Percentiles rank a stretch among this genome's conserved stretches.
Evolutionary conservation across 1,140 invertebrate genomes (phyloP).

Genomic region (Tenebrio molitor): DNA sequence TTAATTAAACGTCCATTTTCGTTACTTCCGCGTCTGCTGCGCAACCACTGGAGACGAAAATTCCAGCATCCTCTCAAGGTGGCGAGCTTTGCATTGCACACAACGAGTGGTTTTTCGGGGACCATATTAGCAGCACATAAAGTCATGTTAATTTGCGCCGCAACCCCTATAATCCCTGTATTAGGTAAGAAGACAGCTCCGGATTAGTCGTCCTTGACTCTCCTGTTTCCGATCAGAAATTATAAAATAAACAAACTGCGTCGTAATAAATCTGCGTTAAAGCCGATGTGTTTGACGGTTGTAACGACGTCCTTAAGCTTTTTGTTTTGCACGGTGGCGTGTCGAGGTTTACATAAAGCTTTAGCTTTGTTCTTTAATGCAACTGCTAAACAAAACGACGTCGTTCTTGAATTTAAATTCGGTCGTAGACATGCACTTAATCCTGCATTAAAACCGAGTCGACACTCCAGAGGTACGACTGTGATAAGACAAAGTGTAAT

Average conservation of each 20-base stretch:
- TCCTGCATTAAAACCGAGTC: conserved; percentile 21
- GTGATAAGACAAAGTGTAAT: conserved; percentile 32
- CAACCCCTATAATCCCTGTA: conserved; percentile 22
- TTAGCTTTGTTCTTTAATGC: conserved; percentile 3
- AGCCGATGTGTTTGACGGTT: conserved; percentile 21
- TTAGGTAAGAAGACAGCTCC: conserved; percentile 21
- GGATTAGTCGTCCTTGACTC: conserved; percentile 7
- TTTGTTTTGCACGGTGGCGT: conserved; percentile 1
- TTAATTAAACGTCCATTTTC: conserved; percentile 27
- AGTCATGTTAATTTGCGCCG: conserved; percentile 19
- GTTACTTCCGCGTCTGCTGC: conserved; percentile 3
- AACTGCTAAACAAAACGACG: conserved; percentile 12
- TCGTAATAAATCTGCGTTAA: conserved; percentile 16
- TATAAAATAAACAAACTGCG: conserved; percentile 3
- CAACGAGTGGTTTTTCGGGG: too few relatives aligned
- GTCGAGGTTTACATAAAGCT: conserved; percentile 34
- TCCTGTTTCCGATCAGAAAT: conserved; percentile 7
- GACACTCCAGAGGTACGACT: neutral
- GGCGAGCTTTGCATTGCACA: too few relatives aligned
- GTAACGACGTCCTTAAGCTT: neutral
- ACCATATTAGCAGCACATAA: conserved; percentile 9
- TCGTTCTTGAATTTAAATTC: conserved; percentile 37
- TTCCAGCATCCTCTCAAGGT: neutral
- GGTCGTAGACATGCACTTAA: conserved; percentile 29
- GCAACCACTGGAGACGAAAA: neutral